A percentile compares a stretch with the other conserved stretches of the same genome.
These are phyloP conservation scores for Microtus oregoni DNA, from an alignment of 2,113 vertebrate genomes.

Conservation along the genomic window DNA sequence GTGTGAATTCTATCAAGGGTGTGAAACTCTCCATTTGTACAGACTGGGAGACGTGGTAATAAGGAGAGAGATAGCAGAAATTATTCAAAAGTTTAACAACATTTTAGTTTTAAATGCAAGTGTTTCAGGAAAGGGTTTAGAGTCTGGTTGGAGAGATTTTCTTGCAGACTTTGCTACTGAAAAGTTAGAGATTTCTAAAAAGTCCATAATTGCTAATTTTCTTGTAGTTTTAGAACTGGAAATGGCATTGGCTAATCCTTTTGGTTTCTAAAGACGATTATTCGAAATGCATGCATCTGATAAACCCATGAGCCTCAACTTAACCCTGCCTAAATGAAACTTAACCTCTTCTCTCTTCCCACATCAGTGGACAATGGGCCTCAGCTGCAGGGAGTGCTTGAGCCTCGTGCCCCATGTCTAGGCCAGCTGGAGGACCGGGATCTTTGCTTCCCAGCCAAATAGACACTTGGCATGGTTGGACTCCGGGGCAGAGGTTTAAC, in stretches of 20 bases:
- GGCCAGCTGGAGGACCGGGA: conserved; percentile 78
- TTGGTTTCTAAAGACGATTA: conserved; percentile 58
- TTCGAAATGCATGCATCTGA: conserved; percentile 48
- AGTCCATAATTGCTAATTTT: conserved; percentile 51
- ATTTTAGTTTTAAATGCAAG: conserved; percentile 72
- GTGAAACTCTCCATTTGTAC: conserved; percentile 80
- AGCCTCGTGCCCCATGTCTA: conserved; percentile 21
- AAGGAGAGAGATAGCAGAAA: background rate
- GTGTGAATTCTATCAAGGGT: conserved; percentile 74
- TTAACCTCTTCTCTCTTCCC: conserved; percentile 68
- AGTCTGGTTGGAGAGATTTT: conserved; percentile 59
- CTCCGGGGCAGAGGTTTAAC: conserved; percentile 78
- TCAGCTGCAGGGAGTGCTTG: conserved; percentile 72
- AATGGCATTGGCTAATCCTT: conserved; percentile 36
- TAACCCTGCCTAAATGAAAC: conserved; percentile 66
- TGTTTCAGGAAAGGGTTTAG: conserved; percentile 53
- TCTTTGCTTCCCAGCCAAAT: conserved; percentile 72
- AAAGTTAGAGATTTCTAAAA: conserved; percentile 55
- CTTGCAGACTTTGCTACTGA: conserved; percentile 48
- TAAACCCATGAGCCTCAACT: conserved; percentile 55
- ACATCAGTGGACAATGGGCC: conserved; percentile 71
- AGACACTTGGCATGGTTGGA: conserved; percentile 68
- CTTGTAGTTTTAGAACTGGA: conserved; percentile 65
- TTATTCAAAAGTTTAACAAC: conserved; percentile 62
- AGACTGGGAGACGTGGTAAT: conserved; percentile 67